Evolutionary conservation across 2,888 invertebrate genomes (phyloP), one percentile per base, ranked within the genome.

Genomic region (Drosophila aldrichi): DNA sequence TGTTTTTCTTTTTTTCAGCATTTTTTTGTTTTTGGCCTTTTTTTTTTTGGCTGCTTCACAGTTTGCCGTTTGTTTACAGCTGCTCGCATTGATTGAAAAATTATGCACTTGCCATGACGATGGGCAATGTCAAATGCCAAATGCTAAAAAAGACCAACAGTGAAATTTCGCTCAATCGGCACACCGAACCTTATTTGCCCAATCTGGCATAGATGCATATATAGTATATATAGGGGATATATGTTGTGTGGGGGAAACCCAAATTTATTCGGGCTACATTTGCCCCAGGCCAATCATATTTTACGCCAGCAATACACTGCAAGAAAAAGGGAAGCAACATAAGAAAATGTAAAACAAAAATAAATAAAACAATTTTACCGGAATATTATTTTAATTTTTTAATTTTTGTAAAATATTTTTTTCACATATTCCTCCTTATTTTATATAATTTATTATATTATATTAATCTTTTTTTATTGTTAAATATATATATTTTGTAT

Each of bases 31-130:
- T 8, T 25, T 29, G 49, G 38, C 2, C 25, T 51, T 43, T 36
- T 8, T 61, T 58, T 36, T 20, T 54, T 48, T 68, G 41, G 40
- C 18, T 18, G 32, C 56, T 52, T 52, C 73, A 56, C 59, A 60
- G 80, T 72, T 68, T 79, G 78, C 46, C 88, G 83, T 89, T 89
- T 85, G 84, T 63, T 89, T 85, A 89, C 90, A 89, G 89, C 88
- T 85, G 89, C 84, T 88, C 70, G 88, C 83, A 85, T 89, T 86
- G 85, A 86, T 86, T 86, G 85, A 86, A 86, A 86, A 86, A 86
- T 86, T 86, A 86, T 86, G 85, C 85, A 86, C 85, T 86, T 86
- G 85, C 90, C 86, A 89, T 81, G 85, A 78, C 83, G 84, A 77
- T 87, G 89, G 88, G 82, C 87, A 86, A 80, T 77, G 77, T 88